Conservation (phyloP, 2,113 vertebrate species). For the Hippoglossus stenolepis region DNA sequence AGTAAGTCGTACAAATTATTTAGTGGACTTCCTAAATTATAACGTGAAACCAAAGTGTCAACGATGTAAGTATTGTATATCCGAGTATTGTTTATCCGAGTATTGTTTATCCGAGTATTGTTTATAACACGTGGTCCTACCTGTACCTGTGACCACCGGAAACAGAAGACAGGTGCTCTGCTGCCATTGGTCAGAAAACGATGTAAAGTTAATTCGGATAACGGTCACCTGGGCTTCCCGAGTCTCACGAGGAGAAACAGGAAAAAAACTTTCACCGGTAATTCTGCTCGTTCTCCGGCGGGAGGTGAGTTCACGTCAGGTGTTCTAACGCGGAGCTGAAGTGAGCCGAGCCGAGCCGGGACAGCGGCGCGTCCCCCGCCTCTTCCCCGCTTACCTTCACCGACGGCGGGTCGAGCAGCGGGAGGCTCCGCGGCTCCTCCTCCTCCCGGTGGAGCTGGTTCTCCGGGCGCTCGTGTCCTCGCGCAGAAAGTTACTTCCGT, state of each 20-base stretch:
- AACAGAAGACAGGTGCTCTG: not conserved
- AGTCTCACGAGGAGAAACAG: not conserved
- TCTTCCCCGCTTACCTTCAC: slow-evolving; percentile 26
- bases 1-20: too few species aligned
- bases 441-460: slow-evolving; percentile 10
- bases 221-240: not conserved
- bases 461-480: not conserved
- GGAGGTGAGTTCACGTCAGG: not conserved
- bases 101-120: too few species aligned
- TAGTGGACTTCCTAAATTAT: too few species aligned
- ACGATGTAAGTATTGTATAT: too few species aligned
- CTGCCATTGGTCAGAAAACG: not conserved
- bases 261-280: not conserved
- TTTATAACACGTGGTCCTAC: too few species aligned
- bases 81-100: too few species aligned
- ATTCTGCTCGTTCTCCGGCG: not conserved
- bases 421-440: not conserved
- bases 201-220: not conserved
- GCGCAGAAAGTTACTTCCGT: slow-evolving; percentile 25
- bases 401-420: not conserved
- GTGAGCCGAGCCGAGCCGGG: slow-evolving; percentile 14
- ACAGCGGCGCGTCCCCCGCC: not conserved
- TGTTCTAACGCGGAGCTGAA: slow-evolving; percentile 3
- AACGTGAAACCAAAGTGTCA: too few species aligned
- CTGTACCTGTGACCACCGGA: not conserved